Conservation (phyloP, 2,888 invertebrate genomes). For the Sinotaia quadrata region DNA sequence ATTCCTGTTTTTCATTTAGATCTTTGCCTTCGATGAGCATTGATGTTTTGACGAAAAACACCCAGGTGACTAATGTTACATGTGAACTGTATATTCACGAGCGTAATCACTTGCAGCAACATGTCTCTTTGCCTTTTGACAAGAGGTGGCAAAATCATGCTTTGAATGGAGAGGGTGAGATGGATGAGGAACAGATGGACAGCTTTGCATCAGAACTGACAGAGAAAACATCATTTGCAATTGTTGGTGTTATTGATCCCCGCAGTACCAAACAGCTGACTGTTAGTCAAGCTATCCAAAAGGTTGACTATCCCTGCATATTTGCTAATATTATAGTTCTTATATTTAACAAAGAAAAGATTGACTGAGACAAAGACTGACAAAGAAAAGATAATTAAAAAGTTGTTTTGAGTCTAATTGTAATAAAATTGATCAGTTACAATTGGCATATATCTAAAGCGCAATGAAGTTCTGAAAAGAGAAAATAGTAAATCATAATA, state of each 20-base stretch:
- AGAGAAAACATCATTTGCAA: conserved; percentile 58
- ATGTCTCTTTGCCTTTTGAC: too few species aligned
- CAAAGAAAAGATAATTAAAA: too few species aligned
- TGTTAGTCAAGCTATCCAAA: conserved; percentile 65
- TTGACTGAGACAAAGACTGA: too few species aligned
- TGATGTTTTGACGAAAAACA: conserved; percentile 49
- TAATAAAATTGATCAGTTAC: too few species aligned
- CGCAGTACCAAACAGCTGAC: conserved; percentile 59
- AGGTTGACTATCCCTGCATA: too few species aligned
- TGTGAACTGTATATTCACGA: conserved; percentile 64
- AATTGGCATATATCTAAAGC: too few species aligned
- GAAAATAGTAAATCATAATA: too few species aligned
- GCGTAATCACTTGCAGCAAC: conserved; percentile 45
- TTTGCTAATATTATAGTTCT: too few species aligned
- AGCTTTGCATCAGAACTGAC: conserved; percentile 12
- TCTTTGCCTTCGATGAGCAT: conserved; percentile 57
- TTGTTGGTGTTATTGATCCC: conserved; percentile 67
- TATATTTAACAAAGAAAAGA: too few species aligned
- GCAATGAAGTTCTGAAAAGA: too few species aligned
- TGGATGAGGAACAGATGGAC: conserved; percentile 29
- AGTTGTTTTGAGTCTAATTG: too few species aligned
- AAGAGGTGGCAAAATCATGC: too few species aligned
- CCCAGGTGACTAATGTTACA: conserved; percentile 46
- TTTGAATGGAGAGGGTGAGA: conserved; percentile 7
- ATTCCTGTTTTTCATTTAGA: conserved; percentile 40